Evolutionary conservation across 2,888 invertebrate genomes (phyloP).

Genomic region (Latheticus oryzae): DNA sequence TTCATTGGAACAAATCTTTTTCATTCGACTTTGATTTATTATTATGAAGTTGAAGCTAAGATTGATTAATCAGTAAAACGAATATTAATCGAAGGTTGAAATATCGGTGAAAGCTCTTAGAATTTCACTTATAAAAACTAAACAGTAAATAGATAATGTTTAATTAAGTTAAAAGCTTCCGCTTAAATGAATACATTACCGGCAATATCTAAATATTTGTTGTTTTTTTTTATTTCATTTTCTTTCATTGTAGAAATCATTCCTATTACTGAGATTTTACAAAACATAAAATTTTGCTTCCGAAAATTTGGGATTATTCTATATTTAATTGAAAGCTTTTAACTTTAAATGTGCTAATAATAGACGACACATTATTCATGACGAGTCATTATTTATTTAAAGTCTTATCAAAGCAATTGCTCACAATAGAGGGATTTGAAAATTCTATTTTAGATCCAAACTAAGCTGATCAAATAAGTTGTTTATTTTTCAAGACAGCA

Average conservation of each 20-base stretch:
- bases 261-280: neutral
- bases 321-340: slow-evolving; percentile 1
- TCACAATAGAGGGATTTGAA: too few relatives aligned
- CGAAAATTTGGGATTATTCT: neutral
- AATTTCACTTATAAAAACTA: slow-evolving; percentile 14
- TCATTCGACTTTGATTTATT: slow-evolving; percentile 20
- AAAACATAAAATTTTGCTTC: neutral
- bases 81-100: slow-evolving; percentile 15
- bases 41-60: slow-evolving; percentile 18
- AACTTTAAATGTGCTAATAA: neutral
- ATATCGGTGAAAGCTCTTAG: neutral
- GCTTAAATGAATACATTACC: slow-evolving; percentile 8
- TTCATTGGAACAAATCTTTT: slow-evolving; percentile 14
- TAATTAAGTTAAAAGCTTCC: slow-evolving; percentile 19
- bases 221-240: slow-evolving; percentile 1
- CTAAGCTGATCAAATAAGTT: too few relatives aligned
- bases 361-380: slow-evolving; percentile 3
- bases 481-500: too few relatives aligned
- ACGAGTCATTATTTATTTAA: slow-evolving; percentile 7
- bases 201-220: slow-evolving; percentile 8
- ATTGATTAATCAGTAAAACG: slow-evolving; percentile 17
- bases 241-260: slow-evolving; percentile 4
- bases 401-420: too few relatives aligned
- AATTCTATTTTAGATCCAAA: too few relatives aligned
- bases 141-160: slow-evolving; percentile 19